Percentiles rank a stretch among this genome's conserved stretches.
phyloP scores from a whole-genome alignment of 2,797 vertebrate species.

The Enteromius anoplus region DNA sequence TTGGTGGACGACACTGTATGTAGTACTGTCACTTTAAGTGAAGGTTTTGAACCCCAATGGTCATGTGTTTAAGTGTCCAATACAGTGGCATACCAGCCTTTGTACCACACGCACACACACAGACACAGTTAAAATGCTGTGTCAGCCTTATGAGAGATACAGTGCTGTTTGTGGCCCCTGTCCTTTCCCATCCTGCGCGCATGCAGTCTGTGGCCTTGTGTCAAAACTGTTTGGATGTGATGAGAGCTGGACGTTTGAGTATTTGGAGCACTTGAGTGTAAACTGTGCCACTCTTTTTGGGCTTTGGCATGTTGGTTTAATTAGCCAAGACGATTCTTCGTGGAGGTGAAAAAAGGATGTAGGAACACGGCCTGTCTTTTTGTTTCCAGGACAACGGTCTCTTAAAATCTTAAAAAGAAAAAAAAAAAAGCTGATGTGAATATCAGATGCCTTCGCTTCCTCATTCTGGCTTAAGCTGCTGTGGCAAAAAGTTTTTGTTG shows the following conservation, averaged over 20 bases:
- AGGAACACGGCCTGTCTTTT: not conserved
- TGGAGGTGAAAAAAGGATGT: not conserved
- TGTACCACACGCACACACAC: slow-evolving; percentile 57
- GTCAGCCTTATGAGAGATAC: slow-evolving; percentile 48
- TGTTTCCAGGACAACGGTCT: not conserved
- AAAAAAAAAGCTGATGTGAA: slow-evolving; percentile 16
- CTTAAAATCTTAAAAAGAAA: not conserved
- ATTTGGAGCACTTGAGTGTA: not conserved
- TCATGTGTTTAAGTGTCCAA: slow-evolving; percentile 66
- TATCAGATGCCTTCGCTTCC: slow-evolving; percentile 23
- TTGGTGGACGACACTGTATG: not conserved
- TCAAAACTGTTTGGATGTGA: not conserved
- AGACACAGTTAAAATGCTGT: slow-evolving; percentile 44
- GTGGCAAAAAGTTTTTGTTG: not conserved
- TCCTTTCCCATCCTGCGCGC: slow-evolving; percentile 7
- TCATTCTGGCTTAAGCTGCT: slow-evolving; percentile 14
- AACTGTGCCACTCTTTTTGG: not conserved
- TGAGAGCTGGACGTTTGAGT: not conserved
- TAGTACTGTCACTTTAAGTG: slow-evolving; percentile 35
- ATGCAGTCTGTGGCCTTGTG: not conserved
- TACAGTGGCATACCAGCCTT: slow-evolving; percentile 68
- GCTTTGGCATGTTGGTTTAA: not conserved
- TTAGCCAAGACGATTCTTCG: not conserved
- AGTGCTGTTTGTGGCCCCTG: slow-evolving; percentile 34
- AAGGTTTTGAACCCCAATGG: slow-evolving; percentile 44